Conservation (phyloP, 2,113 vertebrate species). For the Semnornis frantzii region DNA sequence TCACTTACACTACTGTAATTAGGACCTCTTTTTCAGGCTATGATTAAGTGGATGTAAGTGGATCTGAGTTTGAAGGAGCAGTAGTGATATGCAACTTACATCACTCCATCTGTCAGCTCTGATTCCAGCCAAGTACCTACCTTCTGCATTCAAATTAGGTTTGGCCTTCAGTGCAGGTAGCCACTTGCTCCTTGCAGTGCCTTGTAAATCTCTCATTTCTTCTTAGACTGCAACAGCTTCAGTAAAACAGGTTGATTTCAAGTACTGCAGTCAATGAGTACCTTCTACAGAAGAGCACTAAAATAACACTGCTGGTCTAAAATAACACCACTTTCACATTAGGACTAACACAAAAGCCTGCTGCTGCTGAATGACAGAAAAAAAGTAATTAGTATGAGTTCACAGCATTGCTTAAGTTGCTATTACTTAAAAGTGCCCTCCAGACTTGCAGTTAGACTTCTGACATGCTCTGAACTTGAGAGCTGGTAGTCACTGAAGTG, state of each 20-base stretch:
- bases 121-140: not conserved
- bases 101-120: not conserved
- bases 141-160: not conserved
- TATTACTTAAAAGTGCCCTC: slow-evolving; percentile 56
- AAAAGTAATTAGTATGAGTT: slow-evolving; percentile 53
- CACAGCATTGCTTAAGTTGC: slow-evolving; percentile 13
- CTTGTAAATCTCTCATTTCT: not conserved
- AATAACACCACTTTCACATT: slow-evolving; percentile 13
- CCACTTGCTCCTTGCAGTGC: slow-evolving; percentile 14
- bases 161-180: slow-evolving; percentile 8
- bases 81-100: not conserved
- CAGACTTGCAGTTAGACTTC: slow-evolving; percentile 18
- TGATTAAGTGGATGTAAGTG: not conserved
- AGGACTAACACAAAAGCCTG: slow-evolving; percentile 48
- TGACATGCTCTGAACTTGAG: slow-evolving; percentile 2
- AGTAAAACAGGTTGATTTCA: slow-evolving; percentile 66
- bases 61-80: too few species aligned
- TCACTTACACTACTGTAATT: not conserved
- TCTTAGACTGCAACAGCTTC: slow-evolving; percentile 32
- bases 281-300: slow-evolving; percentile 59
- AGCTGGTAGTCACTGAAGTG: not conserved
- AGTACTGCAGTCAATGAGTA: slow-evolving; percentile 69
- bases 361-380: slow-evolving; percentile 55
- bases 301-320: slow-evolving; percentile 61
- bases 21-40: not conserved